Conservation (phyloP, 2,113 vertebrate species). For the Propithecus coquereli region DNA sequence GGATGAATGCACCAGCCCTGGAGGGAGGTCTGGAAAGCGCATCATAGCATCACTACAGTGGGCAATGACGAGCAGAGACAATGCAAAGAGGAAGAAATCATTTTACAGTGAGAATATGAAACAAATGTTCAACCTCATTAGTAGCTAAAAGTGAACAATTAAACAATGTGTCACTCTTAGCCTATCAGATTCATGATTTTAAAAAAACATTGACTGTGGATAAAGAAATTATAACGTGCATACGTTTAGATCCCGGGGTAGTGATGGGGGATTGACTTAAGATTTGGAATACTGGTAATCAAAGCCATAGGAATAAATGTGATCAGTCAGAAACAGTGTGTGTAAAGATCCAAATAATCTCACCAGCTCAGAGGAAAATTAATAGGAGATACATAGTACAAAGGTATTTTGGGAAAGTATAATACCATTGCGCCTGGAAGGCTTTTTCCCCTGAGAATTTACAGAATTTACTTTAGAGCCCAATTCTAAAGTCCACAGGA, state of each 20-base stretch:
- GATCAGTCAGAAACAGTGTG: not conserved
- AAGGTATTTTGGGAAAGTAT: not conserved
- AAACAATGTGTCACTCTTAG: not conserved
- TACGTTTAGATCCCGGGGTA: not conserved
- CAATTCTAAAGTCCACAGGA: not conserved
- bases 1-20: not conserved
- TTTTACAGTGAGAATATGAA: not conserved
- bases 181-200: not conserved
- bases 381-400: not conserved
- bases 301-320: not conserved
- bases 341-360: not conserved
- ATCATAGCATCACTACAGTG: fast-evolving
- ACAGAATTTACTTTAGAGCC: not conserved
- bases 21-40: not conserved
- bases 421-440: not conserved
- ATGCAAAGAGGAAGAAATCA: not conserved
- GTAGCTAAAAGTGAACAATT: not conserved
- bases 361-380: not conserved
- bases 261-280: not conserved
- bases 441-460: not conserved
- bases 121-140: not conserved
- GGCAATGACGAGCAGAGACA: not conserved
- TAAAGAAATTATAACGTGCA: not conserved
- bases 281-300: not conserved
- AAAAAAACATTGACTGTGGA: not conserved